Percentiles rank a stretch among this genome's conserved stretches.
These are phyloP conservation scores for Diacarnus erythraeanus DNA, from an alignment of 37 sponge, comb jelly and placozoan genomes.

Conservation along the genomic window DNA sequence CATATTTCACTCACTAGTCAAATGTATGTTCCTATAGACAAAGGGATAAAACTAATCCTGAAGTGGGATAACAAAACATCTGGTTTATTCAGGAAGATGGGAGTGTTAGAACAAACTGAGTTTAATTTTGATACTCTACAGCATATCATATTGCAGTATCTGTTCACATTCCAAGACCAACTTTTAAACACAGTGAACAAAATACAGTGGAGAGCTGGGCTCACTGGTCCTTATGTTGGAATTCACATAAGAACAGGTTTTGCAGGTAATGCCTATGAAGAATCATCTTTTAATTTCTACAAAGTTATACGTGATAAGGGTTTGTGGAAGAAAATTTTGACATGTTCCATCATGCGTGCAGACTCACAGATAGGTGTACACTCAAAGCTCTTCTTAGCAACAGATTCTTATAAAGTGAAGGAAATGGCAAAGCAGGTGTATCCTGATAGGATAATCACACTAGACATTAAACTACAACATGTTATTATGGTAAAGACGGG, in stretches of 20 bases:
- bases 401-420: conserved; percentile 8
- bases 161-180: background rate
- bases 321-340: background rate
- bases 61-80: background rate
- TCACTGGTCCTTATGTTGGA: background rate
- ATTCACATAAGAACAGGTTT: conserved; percentile 5
- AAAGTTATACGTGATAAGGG: background rate
- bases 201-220: background rate
- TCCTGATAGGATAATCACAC: background rate
- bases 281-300: background rate
- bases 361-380: background rate
- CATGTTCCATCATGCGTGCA: background rate
- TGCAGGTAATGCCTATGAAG: background rate
- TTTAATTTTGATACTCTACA: background rate
- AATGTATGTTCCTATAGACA: background rate
- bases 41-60: background rate
- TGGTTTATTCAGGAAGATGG: background rate
- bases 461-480: conserved; percentile 7
- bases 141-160: background rate
- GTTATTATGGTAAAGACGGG: background rate
- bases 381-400: background rate
- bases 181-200: background rate
- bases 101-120: background rate
- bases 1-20: background rate
- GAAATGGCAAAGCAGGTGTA: background rate